Percentiles rank a stretch among this genome's conserved stretches.
Evolutionary conservation across 2,797 vertebrate genomes (phyloP).

Genomic region (Danio jaintianensis): DNA sequence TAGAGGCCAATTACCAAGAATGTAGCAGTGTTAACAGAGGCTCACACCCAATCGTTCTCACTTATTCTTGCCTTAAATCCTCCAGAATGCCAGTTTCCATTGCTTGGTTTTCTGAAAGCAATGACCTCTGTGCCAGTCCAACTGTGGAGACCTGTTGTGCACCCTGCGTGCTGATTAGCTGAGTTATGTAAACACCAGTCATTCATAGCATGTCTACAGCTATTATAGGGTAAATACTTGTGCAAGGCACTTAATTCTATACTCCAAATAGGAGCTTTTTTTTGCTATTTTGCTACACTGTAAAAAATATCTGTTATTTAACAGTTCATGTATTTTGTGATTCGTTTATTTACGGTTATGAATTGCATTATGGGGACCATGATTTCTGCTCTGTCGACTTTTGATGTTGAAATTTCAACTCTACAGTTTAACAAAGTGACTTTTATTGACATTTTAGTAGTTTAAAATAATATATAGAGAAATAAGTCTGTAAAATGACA

Average conservation of each 20-base stretch:
- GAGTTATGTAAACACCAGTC: constrained; percentile 54
- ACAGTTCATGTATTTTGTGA: too few relatives aligned
- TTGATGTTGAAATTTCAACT: too few relatives aligned
- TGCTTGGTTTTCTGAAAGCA: background rate
- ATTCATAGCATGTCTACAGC: constrained; percentile 15
- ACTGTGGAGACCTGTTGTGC: constrained; percentile 33
- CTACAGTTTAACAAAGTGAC: too few relatives aligned
- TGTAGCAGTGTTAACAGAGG: background rate
- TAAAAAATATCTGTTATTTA: background rate
- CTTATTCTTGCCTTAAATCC: background rate
- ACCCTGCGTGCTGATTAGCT: constrained; percentile 52
- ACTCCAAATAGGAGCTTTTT: background rate
- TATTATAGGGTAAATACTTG: constrained; percentile 36
- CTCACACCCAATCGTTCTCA: background rate
- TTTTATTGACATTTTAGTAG: too few relatives aligned
- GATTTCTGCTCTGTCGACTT: too few relatives aligned
- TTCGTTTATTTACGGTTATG: too few relatives aligned
- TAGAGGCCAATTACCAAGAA: constrained; percentile 15
- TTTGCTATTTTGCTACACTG: constrained; percentile 5
- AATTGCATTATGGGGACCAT: too few relatives aligned
- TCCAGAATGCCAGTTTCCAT: background rate
- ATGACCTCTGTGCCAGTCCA: constrained; percentile 36
- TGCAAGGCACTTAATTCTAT: constrained; percentile 38
- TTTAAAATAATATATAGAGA: too few relatives aligned
- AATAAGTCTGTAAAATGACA: too few relatives aligned